Percentiles rank a stretch among this genome's conserved stretches.
Conservation (phyloP, 30 jellyfish, hydroid and myxozoan genomes). For the Aurelia sp. region DNA sequence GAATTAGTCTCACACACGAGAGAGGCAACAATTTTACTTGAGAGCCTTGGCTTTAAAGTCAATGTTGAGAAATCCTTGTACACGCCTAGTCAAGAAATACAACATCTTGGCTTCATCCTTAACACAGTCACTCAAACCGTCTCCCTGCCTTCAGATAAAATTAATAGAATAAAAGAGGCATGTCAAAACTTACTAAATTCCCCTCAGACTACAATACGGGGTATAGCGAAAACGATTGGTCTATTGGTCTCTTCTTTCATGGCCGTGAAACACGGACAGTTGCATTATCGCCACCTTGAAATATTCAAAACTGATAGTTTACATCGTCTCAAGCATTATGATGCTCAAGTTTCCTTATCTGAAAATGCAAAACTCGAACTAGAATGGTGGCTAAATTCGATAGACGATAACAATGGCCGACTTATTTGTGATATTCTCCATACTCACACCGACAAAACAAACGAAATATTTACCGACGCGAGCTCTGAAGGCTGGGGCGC, state of each 20-base stretch:
- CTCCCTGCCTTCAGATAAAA: too few relatives aligned
- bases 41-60: background rate
- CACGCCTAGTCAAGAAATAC: too few relatives aligned
- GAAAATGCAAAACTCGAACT: background rate
- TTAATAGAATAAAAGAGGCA: too few relatives aligned
- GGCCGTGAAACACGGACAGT: constrained; percentile 11
- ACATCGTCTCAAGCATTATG: too few relatives aligned
- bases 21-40: too few relatives aligned
- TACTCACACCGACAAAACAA: background rate
- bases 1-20: too few relatives aligned
- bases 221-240: background rate
- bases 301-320: background rate
- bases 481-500: too few relatives aligned
- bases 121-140: too few relatives aligned
- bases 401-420: background rate
- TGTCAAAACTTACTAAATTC: too few relatives aligned
- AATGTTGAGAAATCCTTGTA: background rate
- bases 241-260: constrained; percentile 4
- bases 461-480: too few relatives aligned
- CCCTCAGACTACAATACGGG: background rate
- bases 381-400: background rate
- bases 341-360: too few relatives aligned
- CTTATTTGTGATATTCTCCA: background rate
- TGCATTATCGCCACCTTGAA: background rate
- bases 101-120: too few relatives aligned